Evolutionary conservation across 2,888 invertebrate genomes (phyloP).

Genomic region (Frankliniella fusca): DNA sequence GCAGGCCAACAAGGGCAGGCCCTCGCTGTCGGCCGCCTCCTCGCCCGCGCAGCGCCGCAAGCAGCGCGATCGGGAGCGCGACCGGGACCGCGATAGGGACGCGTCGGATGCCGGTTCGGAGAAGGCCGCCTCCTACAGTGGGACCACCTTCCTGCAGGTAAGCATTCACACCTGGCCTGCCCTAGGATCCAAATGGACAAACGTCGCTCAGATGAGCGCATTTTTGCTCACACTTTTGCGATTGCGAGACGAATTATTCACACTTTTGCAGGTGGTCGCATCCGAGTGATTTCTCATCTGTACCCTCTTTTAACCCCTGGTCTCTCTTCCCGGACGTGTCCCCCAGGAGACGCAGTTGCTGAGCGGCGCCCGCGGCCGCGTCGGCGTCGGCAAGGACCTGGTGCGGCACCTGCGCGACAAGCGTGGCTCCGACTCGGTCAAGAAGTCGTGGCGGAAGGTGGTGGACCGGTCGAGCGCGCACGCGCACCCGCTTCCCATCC

Average conservation of each 20-base stretch:
- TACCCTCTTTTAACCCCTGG: no score
- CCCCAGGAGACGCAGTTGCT: constrained; percentile 10
- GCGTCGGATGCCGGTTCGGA: constrained; percentile 6
- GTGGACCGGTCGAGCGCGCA: constrained; percentile 45
- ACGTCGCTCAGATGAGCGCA: background rate
- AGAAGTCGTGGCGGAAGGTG: constrained; percentile 40
- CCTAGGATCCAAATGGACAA: no score
- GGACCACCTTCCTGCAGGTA: constrained; percentile 21
- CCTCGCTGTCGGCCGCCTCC: constrained; percentile 33
- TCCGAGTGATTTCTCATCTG: no score
- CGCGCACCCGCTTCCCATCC: constrained; percentile 40
- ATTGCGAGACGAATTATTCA: no score
- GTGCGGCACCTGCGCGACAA: constrained; percentile 39
- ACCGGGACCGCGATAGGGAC: constrained; percentile 29
- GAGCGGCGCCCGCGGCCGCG: background rate
- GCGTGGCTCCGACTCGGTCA: constrained; percentile 41
- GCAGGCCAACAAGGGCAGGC: background rate
- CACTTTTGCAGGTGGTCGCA: no score
- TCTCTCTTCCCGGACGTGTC: background rate
- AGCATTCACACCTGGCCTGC: no score
- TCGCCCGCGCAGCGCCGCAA: constrained; percentile 29
- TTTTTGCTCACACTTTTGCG: no score
- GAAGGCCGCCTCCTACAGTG: constrained; percentile 14
- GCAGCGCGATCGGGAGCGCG: constrained; percentile 29
- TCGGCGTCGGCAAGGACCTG: constrained; percentile 30